Conservation (phyloP, 2,797 vertebrate species). For the Chaetophractus vellerosus region DNA sequence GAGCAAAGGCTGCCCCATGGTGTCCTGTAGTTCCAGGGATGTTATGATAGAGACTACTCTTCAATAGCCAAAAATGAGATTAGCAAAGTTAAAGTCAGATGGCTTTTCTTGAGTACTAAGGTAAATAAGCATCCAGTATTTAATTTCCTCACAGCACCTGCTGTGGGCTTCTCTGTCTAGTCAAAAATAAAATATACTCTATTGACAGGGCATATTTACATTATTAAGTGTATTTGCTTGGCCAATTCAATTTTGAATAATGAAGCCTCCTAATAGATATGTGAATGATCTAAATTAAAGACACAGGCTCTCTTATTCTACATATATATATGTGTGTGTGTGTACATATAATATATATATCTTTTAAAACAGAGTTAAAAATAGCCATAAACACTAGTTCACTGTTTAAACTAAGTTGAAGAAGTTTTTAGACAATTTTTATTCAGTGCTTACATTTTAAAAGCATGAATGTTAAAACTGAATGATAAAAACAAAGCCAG, state of each 20-base stretch:
- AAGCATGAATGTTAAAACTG: slow-evolving; percentile 75
- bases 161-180: slow-evolving; percentile 75
- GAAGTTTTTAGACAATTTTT: slow-evolving; percentile 83
- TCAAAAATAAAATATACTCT: slow-evolving; percentile 79
- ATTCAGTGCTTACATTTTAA: slow-evolving; percentile 68
- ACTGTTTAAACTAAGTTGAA: slow-evolving; percentile 63
- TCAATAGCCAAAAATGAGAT: slow-evolving; percentile 89
- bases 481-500: slow-evolving; percentile 89
- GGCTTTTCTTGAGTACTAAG: slow-evolving; percentile 80
- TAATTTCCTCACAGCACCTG: slow-evolving; percentile 84
- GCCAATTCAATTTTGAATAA: slow-evolving; percentile 85
- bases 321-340: background rate
- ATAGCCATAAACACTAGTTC: background rate
- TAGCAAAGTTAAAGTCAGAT: slow-evolving; percentile 87
- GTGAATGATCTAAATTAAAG: slow-evolving; percentile 84
- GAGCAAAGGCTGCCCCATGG: slow-evolving; percentile 86
- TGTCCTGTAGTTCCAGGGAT: slow-evolving; percentile 81
- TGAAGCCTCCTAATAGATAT: slow-evolving; percentile 85
- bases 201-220: slow-evolving; percentile 86
- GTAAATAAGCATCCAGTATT: slow-evolving; percentile 85
- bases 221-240: slow-evolving; percentile 84
- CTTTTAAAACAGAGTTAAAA: slow-evolving; percentile 69
- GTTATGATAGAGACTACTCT: slow-evolving; percentile 85
- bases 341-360: slow-evolving; percentile 44
- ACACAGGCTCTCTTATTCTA: slow-evolving; percentile 76